Conservation (phyloP, 2,888 invertebrate genomes). For the Adelphocoris suturalis region DNA sequence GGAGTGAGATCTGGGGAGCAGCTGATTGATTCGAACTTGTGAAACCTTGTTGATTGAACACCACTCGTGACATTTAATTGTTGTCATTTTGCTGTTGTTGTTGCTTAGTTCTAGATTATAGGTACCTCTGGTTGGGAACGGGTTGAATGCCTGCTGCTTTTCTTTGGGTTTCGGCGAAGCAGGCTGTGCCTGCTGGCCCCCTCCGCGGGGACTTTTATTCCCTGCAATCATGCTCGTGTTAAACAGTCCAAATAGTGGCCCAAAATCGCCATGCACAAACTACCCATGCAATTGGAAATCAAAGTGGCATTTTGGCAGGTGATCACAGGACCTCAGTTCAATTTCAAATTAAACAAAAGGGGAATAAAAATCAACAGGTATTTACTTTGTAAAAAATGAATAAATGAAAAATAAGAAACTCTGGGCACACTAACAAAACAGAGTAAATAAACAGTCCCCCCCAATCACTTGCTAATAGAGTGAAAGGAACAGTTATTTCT, state of each 20-base stretch:
- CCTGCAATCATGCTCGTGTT: conserved; percentile 74
- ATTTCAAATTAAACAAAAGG: no score
- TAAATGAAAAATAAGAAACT: no score
- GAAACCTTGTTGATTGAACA: neutral
- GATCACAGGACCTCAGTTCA: no score
- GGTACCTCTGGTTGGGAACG: conserved; percentile 85
- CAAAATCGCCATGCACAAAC: conserved; percentile 66
- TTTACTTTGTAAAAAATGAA: no score
- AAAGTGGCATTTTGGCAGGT: neutral
- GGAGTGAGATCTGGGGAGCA: no score
- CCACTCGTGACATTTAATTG: neutral
- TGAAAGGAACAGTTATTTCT: no score
- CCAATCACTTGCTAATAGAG: no score
- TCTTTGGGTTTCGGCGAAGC: conserved; percentile 79
- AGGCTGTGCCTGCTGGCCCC: conserved; percentile 76
- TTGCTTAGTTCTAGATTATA: conserved; percentile 63
- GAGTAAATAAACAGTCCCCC: no score
- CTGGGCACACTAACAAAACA: no score
- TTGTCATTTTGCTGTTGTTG: no score
- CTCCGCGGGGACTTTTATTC: conserved; percentile 75
- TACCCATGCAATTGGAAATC: conserved; percentile 24
- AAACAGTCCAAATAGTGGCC: conserved; percentile 48
- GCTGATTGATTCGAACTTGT: no score
- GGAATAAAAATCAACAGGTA: no score
- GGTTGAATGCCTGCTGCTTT: conserved; percentile 84